Evolutionary conservation across 2,113 vertebrate species (phyloP).

Genomic region (Hippocampus mohnikei): DNA sequence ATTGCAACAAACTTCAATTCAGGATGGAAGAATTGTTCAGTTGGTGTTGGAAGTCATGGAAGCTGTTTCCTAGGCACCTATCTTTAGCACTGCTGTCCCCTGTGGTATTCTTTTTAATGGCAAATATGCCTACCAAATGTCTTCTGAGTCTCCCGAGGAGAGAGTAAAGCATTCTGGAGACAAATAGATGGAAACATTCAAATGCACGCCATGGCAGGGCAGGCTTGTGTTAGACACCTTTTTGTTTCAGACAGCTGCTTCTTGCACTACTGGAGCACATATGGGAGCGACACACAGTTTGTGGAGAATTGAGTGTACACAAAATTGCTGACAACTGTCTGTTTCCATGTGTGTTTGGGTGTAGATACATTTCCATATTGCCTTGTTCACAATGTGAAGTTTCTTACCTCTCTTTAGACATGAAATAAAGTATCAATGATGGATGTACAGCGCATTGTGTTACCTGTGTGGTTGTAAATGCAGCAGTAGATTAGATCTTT

Average conservation of each 20-base stretch:
- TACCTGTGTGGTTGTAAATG: neutral
- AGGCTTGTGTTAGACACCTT: constrained; percentile 47
- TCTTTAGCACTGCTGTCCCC: constrained; percentile 57
- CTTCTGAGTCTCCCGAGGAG: constrained; percentile 51
- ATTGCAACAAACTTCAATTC: constrained; percentile 54
- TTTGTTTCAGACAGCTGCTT: constrained; percentile 54
- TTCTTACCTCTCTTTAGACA: neutral
- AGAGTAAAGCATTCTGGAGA: constrained; percentile 46
- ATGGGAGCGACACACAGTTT: constrained; percentile 28
- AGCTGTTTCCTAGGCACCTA: constrained; percentile 49
- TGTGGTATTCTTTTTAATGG: constrained; percentile 58
- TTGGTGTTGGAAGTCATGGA: constrained; percentile 50
- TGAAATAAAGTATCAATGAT: neutral
- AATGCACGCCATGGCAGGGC: constrained; percentile 33
- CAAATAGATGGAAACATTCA: constrained; percentile 41
- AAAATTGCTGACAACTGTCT: constrained; percentile 35
- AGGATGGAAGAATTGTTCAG: constrained; percentile 59
- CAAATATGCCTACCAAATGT: constrained; percentile 58
- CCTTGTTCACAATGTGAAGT: neutral
- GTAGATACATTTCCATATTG: constrained; percentile 19
- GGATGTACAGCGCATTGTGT: neutral
- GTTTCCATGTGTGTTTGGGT: constrained; percentile 3
- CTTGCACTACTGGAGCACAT: constrained; percentile 55
- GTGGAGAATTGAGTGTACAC: constrained; percentile 9
- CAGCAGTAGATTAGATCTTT: neutral